Evolutionary conservation across 2,113 vertebrate species (phyloP), one percentile per base, ranked within the genome.

Genomic region (Sciurus niger): DNA sequence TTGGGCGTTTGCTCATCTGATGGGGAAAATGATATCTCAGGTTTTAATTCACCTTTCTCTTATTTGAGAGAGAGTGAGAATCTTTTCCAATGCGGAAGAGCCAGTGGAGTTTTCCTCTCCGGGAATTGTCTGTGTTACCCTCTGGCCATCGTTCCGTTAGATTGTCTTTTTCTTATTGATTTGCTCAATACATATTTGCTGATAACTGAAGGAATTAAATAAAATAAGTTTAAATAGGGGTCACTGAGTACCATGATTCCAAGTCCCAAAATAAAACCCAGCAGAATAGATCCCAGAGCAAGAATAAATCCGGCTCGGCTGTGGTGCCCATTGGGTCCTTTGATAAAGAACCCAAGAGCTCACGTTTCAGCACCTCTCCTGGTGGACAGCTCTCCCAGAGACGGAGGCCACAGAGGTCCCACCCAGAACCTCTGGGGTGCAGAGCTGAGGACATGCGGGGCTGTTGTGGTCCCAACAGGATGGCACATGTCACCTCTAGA

Each of bases 21-120:
- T 25, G 63, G 77, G 76, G 68, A 37, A 95, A 30, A 70, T 30
- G 46, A 48, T 43, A 58, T 43, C 18, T 34, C 82, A 20, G 24
- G 32, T 77, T 76, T 95, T 84, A 58, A 70, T 88, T 88, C 87
- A 72, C 85, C n/a, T 83, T 90, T 94, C 40, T 80, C 48, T 93
- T 67, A 63, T 55, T 77, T 53, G 43, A 30, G 48, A 46, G 40
- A 77, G n/a, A 67, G 10, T 17, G 89, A 92, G 67, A 51, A 14
- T 89, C 76, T 84, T 87, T 95, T 58, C 79, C 77, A 83, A 67
- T 3, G 37, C 24, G 22, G 67, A 53, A 17, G 24, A 93, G 46
- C 88, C 55, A 6, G 53, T 60, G n/a, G 40, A 60, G 51, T 94
- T 92, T 95, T 67, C 85, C 67, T 82, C 76, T 74, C 76, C 37